phyloP scores from a whole-genome alignment of 2,797 vertebrate genomes.

The Cynodonichthys magdalenae region DNA sequence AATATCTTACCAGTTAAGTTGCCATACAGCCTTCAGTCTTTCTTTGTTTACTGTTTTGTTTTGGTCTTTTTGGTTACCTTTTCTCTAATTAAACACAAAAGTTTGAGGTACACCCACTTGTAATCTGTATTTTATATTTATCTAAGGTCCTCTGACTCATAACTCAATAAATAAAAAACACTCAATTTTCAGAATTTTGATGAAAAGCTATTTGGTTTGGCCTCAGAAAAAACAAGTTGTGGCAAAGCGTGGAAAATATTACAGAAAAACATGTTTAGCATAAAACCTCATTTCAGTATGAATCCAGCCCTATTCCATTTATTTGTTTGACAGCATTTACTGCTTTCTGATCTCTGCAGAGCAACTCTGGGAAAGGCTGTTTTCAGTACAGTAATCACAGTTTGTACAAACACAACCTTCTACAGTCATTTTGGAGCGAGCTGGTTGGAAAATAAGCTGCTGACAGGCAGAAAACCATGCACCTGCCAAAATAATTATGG shows the following conservation, averaged over 20 bases:
- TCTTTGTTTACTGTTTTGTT: not conserved
- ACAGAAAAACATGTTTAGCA: not conserved
- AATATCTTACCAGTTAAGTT: not conserved
- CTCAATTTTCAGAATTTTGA: constrained; percentile 1
- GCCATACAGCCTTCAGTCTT: not conserved
- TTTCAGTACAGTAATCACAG: constrained; percentile 19
- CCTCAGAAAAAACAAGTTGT: constrained; percentile 1
- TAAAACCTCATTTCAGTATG: constrained; percentile 5
- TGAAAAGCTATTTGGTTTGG: not conserved
- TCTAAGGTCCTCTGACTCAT: constrained; percentile 7
- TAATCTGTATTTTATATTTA: constrained; percentile 6
- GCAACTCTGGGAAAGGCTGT: not conserved
- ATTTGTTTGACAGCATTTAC: constrained; percentile 1
- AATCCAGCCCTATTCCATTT: not conserved
- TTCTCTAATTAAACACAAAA: not conserved
- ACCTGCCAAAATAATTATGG: constrained; percentile 37
- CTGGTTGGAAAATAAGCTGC: constrained; percentile 23
- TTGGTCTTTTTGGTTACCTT: not conserved
- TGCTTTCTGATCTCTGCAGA: constrained; percentile 7
- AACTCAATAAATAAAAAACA: constrained; percentile 5
- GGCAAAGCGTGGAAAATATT: not conserved
- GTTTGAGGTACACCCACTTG: not conserved
- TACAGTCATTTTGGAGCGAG: constrained; percentile 5
- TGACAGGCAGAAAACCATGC: constrained; percentile 17
- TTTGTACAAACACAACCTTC: constrained; percentile 16